Evolutionary conservation across 2,888 invertebrate genomes (phyloP), one percentile per base, ranked within the genome.

Genomic region (Altica lythri): DNA sequence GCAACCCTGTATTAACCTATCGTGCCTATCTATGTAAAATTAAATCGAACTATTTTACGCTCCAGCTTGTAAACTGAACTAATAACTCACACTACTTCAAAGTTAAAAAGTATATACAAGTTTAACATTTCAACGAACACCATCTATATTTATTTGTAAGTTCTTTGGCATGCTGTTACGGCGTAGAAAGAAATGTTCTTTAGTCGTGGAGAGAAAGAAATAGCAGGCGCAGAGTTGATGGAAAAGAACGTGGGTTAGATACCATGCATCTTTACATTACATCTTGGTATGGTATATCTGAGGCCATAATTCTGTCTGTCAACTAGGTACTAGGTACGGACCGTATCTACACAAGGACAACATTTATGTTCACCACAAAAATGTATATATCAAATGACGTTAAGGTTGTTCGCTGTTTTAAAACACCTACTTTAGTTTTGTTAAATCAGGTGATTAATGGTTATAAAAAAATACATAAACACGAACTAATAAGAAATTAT

Each of bases 171-270:
- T 38, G 38, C 19, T 12, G 12, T 40, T 40, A 40, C 25, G 22
- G 40, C 13, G 12, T 18, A 35, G 42, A 47, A 43, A 29, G 38
- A 45, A n/a, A 38, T 52, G 45, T n/a, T 46, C 40, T 22, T 37
- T 35, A 40, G 25, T 18, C 29, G 46, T 22, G 45, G 38, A 10
- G 14, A 30, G 17, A 38, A 45, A 58, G 43, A 57, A 47, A 53
- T 40, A 51, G 35, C 55, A 64, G 67, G 56, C 66, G 61, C 58
- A 60, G 59, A 68, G 65, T 69, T 69, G 70, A 64, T 68, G 72
- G 64, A 72, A 68, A 73, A 70, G 67, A 72, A 74, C 74, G 75
- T 75, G 74, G 74, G 75, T 71, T 74, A 74, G 74, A 74, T 74
- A 73, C 71, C 70, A 71, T 72, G 72, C 68, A 74, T 75, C 74